phyloP scores from a whole-genome alignment of 2,797 vertebrate species.

The Acanthopagrus latus region DNA sequence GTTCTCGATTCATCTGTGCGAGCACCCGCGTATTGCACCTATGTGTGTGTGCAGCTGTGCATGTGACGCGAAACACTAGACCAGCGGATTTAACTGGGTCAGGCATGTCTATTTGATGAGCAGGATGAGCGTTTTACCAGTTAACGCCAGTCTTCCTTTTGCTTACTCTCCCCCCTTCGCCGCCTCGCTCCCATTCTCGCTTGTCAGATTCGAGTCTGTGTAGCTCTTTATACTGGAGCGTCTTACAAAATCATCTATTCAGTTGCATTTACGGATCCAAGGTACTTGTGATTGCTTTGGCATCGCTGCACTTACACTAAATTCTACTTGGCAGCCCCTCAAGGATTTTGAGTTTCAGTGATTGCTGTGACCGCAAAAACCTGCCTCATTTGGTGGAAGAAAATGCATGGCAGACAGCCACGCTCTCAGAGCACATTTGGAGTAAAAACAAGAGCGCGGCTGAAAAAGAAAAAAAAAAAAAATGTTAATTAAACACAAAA shows the following conservation, averaged over 20 bases:
- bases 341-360: slow-evolving; percentile 70
- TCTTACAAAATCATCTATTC: slow-evolving; percentile 73
- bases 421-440: slow-evolving; percentile 49
- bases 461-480: slow-evolving; percentile 6
- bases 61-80: slow-evolving; percentile 63
- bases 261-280: slow-evolving; percentile 61
- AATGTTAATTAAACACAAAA: slow-evolving; percentile 37
- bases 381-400: slow-evolving; percentile 57
- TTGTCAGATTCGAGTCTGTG: slow-evolving; percentile 60
- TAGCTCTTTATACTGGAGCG: slow-evolving; percentile 46
- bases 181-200: slow-evolving; percentile 43
- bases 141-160: slow-evolving; percentile 66
- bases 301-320: slow-evolving; percentile 62
- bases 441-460: slow-evolving; percentile 48
- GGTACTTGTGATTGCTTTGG: slow-evolving; percentile 73
- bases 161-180: slow-evolving; percentile 48
- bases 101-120: slow-evolving; percentile 82
- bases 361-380: slow-evolving; percentile 67
- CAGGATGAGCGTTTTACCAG: slow-evolving; percentile 61
- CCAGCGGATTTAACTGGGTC: slow-evolving; percentile 80
- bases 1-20: slow-evolving; percentile 47
- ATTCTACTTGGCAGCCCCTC: slow-evolving; percentile 68
- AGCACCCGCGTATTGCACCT: slow-evolving; percentile 31
- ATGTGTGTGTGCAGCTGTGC: slow-evolving; percentile 37
- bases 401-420: slow-evolving; percentile 62